These are phyloP conservation scores for Hedychridium roseum DNA, from an alignment of 2,888 invertebrate genomes.

Conservation along the genomic window DNA sequence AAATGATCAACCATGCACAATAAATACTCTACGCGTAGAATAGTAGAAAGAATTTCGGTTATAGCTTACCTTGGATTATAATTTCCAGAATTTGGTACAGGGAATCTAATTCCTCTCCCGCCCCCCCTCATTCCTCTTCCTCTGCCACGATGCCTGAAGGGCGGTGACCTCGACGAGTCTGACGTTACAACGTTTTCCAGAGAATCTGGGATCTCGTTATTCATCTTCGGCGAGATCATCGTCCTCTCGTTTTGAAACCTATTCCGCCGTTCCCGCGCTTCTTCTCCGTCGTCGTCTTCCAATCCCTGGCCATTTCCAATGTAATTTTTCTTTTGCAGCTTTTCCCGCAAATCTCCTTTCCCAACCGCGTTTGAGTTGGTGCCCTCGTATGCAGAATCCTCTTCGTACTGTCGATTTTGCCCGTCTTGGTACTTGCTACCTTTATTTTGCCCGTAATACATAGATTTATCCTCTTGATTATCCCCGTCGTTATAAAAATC, in stretches of 20 bases:
- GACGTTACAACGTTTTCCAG: conserved; percentile 58
- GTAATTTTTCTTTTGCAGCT: conserved; percentile 49
- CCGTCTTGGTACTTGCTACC: conserved; percentile 30
- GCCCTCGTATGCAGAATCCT: conserved; percentile 32
- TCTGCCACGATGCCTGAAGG: conserved; percentile 45
- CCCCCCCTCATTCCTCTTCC: conserved; percentile 39
- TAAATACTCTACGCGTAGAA: not conserved
- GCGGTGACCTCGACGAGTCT: conserved; percentile 46
- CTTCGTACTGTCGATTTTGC: conserved; percentile 34
- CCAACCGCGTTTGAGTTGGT: conserved; percentile 32
- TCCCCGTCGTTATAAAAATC: conserved; percentile 55
- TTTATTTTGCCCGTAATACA: conserved; percentile 46
- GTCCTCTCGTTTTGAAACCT: conserved; percentile 58
- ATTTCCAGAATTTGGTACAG: conserved; percentile 37
- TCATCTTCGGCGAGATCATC: conserved; percentile 53
- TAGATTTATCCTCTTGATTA: conserved; percentile 32
- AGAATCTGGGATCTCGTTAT: conserved; percentile 57
- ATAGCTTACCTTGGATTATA: conserved; percentile 44
- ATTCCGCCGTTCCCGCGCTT: conserved; percentile 56
- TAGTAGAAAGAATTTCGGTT: not conserved
- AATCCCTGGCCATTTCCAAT: conserved; percentile 46
- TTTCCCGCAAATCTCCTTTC: conserved; percentile 54
- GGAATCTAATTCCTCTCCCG: conserved; percentile 45
- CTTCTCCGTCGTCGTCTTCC: conserved; percentile 58
- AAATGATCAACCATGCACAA: conserved; percentile 8